Percentiles rank a stretch among this genome's conserved stretches.
Conservation (phyloP, 2,888 invertebrate species). For the Diplazon laetatorius region DNA sequence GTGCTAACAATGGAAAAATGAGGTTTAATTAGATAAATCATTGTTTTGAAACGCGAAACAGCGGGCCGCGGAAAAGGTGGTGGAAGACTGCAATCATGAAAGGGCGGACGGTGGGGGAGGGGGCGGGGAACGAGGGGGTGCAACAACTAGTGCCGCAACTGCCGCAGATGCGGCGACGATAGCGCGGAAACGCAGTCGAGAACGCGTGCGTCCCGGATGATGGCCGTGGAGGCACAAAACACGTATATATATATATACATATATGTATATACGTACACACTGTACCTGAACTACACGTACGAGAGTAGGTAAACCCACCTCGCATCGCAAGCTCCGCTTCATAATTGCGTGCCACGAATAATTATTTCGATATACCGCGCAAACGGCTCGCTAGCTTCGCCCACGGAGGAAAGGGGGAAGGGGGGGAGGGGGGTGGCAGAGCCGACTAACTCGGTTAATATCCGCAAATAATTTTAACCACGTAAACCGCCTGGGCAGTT, state of each 20-base stretch:
- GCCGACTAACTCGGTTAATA: too few relatives aligned
- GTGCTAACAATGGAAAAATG: conserved; percentile 75
- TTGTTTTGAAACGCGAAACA: conserved; percentile 78
- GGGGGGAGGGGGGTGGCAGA: too few relatives aligned
- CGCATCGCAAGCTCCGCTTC: conserved; percentile 62
- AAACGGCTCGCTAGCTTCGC: conserved; percentile 47
- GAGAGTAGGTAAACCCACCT: conserved; percentile 23
- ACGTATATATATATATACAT: conserved; percentile 20
- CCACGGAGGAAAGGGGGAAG: too few relatives aligned
- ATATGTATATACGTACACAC: conserved; percentile 18
- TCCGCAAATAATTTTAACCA: too few relatives aligned
- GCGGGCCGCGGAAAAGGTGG: conserved; percentile 44
- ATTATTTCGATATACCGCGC: conserved; percentile 72
- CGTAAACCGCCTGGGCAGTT: too few relatives aligned
- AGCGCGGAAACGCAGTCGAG: conserved; percentile 48
- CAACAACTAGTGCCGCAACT: conserved; percentile 74
- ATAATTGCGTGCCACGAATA: conserved; percentile 81
- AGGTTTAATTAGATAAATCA: conserved; percentile 80
- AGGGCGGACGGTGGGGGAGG: too few relatives aligned
- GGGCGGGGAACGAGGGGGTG: too few relatives aligned
- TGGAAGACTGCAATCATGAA: conserved; percentile 63
- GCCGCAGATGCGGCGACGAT: conserved; percentile 72
- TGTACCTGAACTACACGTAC: neutral
- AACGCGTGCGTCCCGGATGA: conserved; percentile 69
- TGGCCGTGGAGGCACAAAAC: conserved; percentile 45